These are phyloP conservation scores for Synanceia verrucosa DNA, from an alignment of 2,797 vertebrate genomes.

Conservation along the genomic window DNA sequence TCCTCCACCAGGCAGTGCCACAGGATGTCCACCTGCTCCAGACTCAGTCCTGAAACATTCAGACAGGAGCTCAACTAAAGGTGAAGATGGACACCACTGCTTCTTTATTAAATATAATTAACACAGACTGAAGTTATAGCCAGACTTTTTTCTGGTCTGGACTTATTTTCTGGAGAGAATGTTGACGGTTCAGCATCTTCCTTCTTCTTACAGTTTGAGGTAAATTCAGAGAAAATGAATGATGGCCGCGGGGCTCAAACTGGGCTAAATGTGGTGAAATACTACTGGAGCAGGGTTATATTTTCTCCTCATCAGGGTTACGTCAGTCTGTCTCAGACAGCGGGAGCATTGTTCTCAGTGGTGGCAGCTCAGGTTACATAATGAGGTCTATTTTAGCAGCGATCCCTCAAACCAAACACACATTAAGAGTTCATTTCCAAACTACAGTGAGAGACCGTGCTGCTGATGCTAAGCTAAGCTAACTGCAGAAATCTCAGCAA, in stretches of 20 bases:
- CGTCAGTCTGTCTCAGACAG: background rate
- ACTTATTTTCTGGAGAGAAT: background rate
- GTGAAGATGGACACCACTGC: background rate
- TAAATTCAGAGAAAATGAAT: background rate
- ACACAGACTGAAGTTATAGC: background rate
- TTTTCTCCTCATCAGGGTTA: constrained; percentile 4
- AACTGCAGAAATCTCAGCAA: background rate
- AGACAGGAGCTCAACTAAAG: background rate
- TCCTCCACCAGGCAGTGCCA: constrained; percentile 99
- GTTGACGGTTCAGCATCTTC: background rate
- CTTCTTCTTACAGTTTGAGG: background rate
- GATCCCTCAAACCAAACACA: constrained; percentile 5
- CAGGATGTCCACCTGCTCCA: constrained; percentile 98
- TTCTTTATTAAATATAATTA: background rate
- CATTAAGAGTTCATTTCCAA: background rate
- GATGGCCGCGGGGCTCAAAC: background rate
- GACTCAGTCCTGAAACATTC: constrained; percentile 87
- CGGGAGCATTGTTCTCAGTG: constrained; percentile 25
- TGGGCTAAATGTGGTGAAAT: background rate
- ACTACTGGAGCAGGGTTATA: background rate
- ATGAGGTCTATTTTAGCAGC: constrained; percentile 26
- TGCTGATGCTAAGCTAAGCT: background rate
- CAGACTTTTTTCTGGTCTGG: background rate
- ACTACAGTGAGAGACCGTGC: background rate
- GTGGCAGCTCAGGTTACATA: constrained; percentile 29